Percentiles rank a stretch among this genome's conserved stretches.
Evolutionary conservation across 2,113 vertebrate genomes (phyloP).

Genomic region (Campylorhamphus procurvoides): DNA sequence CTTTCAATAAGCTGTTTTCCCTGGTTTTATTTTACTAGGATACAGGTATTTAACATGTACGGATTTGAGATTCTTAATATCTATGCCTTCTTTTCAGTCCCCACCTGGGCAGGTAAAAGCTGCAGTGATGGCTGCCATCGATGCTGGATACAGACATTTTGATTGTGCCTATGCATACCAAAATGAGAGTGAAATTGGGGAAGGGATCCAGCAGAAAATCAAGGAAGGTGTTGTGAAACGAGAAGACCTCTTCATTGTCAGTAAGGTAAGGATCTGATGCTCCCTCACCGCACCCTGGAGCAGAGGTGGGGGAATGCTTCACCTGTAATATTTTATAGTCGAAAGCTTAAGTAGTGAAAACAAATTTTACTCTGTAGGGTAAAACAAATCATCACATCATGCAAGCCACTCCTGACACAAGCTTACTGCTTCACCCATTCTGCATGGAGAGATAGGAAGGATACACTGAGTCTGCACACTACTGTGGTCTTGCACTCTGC

Average conservation of each 20-base stretch:
- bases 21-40: neutral
- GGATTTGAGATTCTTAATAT: neutral
- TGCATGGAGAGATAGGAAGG: neutral
- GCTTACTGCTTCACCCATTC: neutral
- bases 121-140: constrained; percentile 79
- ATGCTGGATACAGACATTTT: constrained; percentile 81
- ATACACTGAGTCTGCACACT: neutral
- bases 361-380: neutral
- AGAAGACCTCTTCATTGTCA: constrained; percentile 86
- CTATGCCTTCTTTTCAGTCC: constrained; percentile 61
- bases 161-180: constrained; percentile 81
- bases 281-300: neutral
- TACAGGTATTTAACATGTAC: neutral
- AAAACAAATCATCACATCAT: neutral
- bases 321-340: neutral
- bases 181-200: constrained; percentile 83
- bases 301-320: neutral
- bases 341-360: neutral
- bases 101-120: constrained; percentile 68
- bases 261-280: constrained; percentile 75
- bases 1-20: neutral
- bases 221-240: constrained; percentile 77
- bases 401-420: neutral
- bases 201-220: constrained; percentile 79
- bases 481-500: neutral